Base-by-base conservation (phyloP, 2,888 invertebrate genomes). In the Trisateles emortualis region DNA sequence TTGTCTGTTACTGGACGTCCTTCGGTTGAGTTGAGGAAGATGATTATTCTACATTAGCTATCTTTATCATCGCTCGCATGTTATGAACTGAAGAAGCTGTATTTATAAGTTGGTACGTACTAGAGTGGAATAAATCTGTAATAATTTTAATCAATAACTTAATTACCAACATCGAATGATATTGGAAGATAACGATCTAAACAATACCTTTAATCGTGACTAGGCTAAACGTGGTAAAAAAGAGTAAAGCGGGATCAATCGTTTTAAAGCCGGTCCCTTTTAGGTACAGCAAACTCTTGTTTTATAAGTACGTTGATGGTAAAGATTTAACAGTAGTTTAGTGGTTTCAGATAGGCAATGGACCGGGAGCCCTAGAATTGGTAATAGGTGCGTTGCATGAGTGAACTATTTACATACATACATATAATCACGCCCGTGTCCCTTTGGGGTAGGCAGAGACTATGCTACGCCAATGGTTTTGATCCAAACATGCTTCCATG, bases 221-320 rank as follows among this genome's bases (percentile, higher is more conserved):
- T 16, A 19, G 9, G 17, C 19, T 19, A 36, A 10, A 36, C 17
- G n/a, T 3, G n/a, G 17, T 19, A 50, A 64, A 65, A 56, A 49
- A 52, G 56, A 45, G 44, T 3, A 26, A 26, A 61, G 41, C n/a
- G 44, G 55, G 55, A 40, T 52, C 48, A 65, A 65, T 48, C 52
- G 66, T 56, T 65, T 64, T 51, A 47, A 45, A 62, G 52, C 52
- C 49, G 47, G 55, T 41, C 29, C 61, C 62, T 50, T 65, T 65
- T 56, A 56, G 56, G 56, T 56, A 65, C 52, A 56, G 52, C 52
- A 48, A 50, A 52, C 14, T 35, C 16, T 1, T 33, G 14, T 3
- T 33, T 6, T 17, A 16, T 16, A 35, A 9, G 13, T 16, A 35
- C 3, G 3, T 19, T n/a, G 17, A 17, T n/a, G 8, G 9, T 26